A percentile compares a stretch with the other conserved stretches of the same genome.
These are phyloP conservation scores for Tetragonisca angustula DNA, from an alignment of 2,888 invertebrate genomes.

Conservation along the genomic window DNA sequence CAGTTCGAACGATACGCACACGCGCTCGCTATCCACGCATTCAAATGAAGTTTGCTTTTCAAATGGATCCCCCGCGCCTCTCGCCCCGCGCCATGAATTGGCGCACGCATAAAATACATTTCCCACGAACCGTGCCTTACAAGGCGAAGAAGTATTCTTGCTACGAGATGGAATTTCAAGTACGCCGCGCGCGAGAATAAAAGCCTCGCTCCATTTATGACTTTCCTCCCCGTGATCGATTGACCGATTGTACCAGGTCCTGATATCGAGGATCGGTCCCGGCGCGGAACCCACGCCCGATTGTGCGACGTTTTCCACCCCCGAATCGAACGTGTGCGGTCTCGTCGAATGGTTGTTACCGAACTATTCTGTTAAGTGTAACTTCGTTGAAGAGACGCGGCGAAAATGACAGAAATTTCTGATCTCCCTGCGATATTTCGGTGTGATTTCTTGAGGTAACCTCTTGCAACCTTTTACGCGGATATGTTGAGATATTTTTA, in stretches of 20 bases:
- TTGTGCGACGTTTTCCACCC: conserved; percentile 5
- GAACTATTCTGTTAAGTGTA: neutral
- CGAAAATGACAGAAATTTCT: neutral
- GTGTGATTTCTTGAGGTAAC: neutral
- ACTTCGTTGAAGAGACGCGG: neutral
- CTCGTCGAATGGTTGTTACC: neutral
- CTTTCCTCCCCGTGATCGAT: conserved; percentile 37
- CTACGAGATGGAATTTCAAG: conserved; percentile 58
- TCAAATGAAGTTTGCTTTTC: conserved; percentile 63
- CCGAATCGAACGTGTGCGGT: neutral
- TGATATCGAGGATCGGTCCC: conserved; percentile 14
- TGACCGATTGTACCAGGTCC: conserved; percentile 14
- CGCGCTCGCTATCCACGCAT: conserved; percentile 37
- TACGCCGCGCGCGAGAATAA: conserved; percentile 48
- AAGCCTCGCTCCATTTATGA: conserved; percentile 49
- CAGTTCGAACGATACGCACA: conserved; percentile 33
- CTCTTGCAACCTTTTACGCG: no score
- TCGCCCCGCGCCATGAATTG: neutral
- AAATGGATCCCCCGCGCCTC: conserved; percentile 51
- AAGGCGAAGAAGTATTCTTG: conserved; percentile 27
- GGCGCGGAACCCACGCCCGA: neutral
- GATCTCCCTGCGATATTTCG: no score
- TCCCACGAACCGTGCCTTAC: conserved; percentile 38
- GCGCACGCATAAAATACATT: conserved; percentile 55
- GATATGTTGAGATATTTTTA: no score